These are phyloP conservation scores for Isurus oxyrinchus DNA, from an alignment of 2,113 vertebrate genomes.

Conservation along the genomic window DNA sequence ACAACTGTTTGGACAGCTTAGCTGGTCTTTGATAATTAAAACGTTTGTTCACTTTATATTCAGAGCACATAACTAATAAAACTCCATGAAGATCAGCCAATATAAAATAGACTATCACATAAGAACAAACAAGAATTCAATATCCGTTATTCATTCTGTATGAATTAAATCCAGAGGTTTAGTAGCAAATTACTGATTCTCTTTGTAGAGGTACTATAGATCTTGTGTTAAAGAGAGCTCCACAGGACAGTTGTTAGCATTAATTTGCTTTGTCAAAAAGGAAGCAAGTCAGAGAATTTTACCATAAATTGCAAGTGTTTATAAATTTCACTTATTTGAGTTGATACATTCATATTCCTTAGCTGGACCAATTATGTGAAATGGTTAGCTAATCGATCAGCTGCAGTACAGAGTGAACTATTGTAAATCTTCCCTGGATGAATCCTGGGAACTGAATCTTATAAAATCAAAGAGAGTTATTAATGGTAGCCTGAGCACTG, in stretches of 20 bases:
- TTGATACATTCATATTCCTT: conserved; percentile 15
- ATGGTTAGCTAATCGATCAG: conserved; percentile 22
- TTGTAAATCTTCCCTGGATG: conserved; percentile 11
- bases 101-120: neutral
- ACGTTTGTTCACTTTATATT: neutral
- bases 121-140: conserved; percentile 1
- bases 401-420: neutral
- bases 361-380: conserved; percentile 24
- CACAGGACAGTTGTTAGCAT: neutral
- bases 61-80: neutral
- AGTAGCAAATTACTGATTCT: conserved; percentile 3
- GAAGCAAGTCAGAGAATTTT: conserved; percentile 18
- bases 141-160: neutral
- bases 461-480: conserved; percentile 25
- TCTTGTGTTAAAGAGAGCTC: neutral
- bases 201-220: neutral
- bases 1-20: neutral
- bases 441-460: neutral
- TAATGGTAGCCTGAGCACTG: conserved; percentile 21
- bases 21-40: conserved; percentile 10
- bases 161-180: conserved; percentile 23
- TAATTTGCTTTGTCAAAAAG: conserved; percentile 10
- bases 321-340: neutral
- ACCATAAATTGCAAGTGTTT: neutral
- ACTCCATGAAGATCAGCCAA: neutral